phyloP scores from a whole-genome alignment of 2,797 vertebrate genomes.

The Pangasius macronema region DNA sequence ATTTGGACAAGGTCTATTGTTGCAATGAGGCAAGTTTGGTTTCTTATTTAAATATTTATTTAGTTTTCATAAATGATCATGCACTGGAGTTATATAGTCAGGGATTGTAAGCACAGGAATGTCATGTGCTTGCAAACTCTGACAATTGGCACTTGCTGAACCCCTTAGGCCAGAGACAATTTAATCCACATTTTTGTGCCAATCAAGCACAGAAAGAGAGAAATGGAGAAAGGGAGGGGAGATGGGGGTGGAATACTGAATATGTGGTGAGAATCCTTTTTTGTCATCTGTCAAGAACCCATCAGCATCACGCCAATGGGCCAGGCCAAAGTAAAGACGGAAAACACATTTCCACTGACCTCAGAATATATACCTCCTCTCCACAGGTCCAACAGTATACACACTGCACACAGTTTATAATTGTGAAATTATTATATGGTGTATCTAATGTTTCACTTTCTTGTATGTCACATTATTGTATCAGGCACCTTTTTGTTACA shows the following conservation, averaged over 20 bases:
- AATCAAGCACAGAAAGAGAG: conserved; percentile 28
- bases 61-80: conserved; percentile 42
- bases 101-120: conserved; percentile 31
- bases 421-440: neutral
- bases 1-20: conserved; percentile 30
- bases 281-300: conserved; percentile 41
- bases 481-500: conserved; percentile 22
- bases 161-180: conserved; percentile 24
- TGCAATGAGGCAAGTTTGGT: conserved; percentile 23
- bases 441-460: neutral
- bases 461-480: neutral
- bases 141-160: conserved; percentile 7
- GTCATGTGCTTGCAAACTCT: conserved; percentile 14
- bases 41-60: conserved; percentile 50
- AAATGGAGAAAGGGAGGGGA: neutral
- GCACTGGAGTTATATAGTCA: conserved; percentile 8
- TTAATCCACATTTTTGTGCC: conserved; percentile 37
- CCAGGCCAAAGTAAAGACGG: conserved; percentile 57
- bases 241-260: conserved; percentile 39
- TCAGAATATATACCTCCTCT: conserved; percentile 47
- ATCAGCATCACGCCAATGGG: conserved; percentile 44
- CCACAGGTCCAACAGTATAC: neutral
- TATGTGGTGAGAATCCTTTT: conserved; percentile 51
- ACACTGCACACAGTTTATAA: neutral
- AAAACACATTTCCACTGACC: conserved; percentile 53